Conservation (phyloP, 2,888 invertebrate species). For the Ormia ochracea region DNA sequence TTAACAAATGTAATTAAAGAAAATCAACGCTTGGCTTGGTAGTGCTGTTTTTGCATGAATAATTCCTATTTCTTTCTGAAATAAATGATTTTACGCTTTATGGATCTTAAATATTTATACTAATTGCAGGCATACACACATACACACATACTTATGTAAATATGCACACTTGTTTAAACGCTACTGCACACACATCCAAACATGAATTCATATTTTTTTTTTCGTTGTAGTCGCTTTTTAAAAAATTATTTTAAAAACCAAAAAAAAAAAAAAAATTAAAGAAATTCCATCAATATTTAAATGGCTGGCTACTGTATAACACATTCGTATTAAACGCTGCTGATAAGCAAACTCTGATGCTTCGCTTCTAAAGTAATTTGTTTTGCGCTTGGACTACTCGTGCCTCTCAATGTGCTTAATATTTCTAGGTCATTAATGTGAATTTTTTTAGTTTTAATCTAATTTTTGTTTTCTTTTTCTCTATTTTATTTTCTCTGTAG, state of each 20-base stretch:
- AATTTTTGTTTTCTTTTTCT: slow-evolving; percentile 13
- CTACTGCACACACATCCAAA: too few relatives aligned
- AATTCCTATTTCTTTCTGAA: slow-evolving; percentile 31
- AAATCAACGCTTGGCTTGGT: not conserved
- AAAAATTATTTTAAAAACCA: not conserved
- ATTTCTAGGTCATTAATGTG: slow-evolving; percentile 53
- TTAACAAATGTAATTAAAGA: not conserved
- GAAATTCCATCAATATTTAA: slow-evolving; percentile 5
- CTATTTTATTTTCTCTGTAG: slow-evolving; percentile 34
- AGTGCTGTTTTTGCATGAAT: slow-evolving; percentile 34
- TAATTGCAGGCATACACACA: not conserved
- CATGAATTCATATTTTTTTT: too few relatives aligned
- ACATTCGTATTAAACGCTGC: not conserved
- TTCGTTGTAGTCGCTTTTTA: not conserved
- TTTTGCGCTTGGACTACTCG: not conserved
- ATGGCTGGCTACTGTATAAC: not conserved
- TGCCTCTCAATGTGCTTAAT: slow-evolving; percentile 10
- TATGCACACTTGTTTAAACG: too few relatives aligned
- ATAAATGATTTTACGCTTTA: slow-evolving; percentile 41
- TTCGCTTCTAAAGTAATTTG: not conserved
- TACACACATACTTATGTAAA: too few relatives aligned
- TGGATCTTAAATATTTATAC: slow-evolving; percentile 46
- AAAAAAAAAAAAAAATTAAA: not conserved
- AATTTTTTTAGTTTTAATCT: slow-evolving; percentile 13
- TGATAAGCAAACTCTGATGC: slow-evolving; percentile 2